Evolutionary conservation across 2,888 invertebrate genomes (phyloP).

Genomic region (Drosophila setosimentum): DNA sequence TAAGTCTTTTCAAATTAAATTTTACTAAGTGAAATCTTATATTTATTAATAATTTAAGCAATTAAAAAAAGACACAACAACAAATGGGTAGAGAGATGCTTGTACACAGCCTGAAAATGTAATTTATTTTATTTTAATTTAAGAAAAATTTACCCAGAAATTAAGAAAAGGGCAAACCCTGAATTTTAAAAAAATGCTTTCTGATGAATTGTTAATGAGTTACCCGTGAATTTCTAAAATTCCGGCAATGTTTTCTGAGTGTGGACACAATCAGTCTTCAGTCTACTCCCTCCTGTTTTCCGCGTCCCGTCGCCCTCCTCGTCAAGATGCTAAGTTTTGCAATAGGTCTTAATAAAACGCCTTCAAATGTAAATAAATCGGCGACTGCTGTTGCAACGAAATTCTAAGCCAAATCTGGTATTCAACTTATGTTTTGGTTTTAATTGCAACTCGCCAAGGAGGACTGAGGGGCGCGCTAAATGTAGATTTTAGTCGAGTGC

Average conservation of each 20-base stretch:
- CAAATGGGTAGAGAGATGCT: no score
- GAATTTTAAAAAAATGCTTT: not conserved
- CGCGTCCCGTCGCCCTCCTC: not conserved
- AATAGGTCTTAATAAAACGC: slow-evolving; percentile 54
- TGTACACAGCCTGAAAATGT: no score
- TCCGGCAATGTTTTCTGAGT: not conserved
- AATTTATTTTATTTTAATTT: no score
- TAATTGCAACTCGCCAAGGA: slow-evolving; percentile 57
- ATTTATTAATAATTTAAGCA: no score
- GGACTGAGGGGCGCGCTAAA: slow-evolving; percentile 22
- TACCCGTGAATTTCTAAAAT: not conserved
- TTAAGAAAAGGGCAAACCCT: not conserved
- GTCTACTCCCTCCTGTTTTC: not conserved
- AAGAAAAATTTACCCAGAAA: not conserved
- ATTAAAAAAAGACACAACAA: no score
- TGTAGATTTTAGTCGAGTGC: slow-evolving; percentile 65
- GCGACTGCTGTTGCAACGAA: slow-evolving; percentile 4
- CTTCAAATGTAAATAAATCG: slow-evolving; percentile 60
- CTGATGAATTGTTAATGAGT: not conserved
- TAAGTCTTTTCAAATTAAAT: no score
- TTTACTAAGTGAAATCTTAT: no score
- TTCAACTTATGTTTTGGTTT: slow-evolving; percentile 62
- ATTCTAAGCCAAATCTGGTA: slow-evolving; percentile 25
- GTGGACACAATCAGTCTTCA: slow-evolving; percentile 3
- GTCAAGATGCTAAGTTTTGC: slow-evolving; percentile 10